Evolutionary conservation across 2,888 invertebrate species (phyloP), one percentile per base, ranked within the genome.

Genomic region (Acronicta leporina): DNA sequence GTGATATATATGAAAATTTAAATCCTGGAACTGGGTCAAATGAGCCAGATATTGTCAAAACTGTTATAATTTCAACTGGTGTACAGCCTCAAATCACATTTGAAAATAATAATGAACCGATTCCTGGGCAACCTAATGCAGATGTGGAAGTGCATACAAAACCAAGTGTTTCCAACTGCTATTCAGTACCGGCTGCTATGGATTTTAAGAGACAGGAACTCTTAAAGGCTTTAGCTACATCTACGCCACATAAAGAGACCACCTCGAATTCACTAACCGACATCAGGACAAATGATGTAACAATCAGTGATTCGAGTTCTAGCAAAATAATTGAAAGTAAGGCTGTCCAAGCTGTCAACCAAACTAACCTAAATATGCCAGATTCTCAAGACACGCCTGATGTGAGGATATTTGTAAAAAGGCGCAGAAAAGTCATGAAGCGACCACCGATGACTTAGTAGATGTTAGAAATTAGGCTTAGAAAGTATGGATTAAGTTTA

Each of bases 321-420:
- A 81, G 59, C 59, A 60, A 59, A 42, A 59, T 60, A 0, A 44
- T 55, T 6, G 61, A 38, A 14, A 73, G 63, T 47, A 46, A 53
- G 33, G 63, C 57, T 44, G 52, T 46, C 27, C 35, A 52, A 44
- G 59, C 53, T 41, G 61, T 68, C 13, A 73, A 82, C 40, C 68
- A 70, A 53, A 75, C 75, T 5, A 71, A 75, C 30, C 78, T 57
- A 40, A 73, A 74, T 45, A 76, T 73, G 30, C 46, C 68, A 49
- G 77, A 74, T 38, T 58, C 72, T 4, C 77, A 78, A 68, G 91
- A 92, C 63, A 84, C 79, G 55, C 94, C 94, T 16, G 94, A 94
- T 76, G 83, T 94, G 5, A 88, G 91, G 75, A 89, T 94, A 82
- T 87, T 91, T 73, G 85, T 91, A 10, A 90, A 82, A 72, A 85